Base-by-base conservation (phyloP, 2,888 invertebrate genomes). In the Alsophila aescularia region DNA sequence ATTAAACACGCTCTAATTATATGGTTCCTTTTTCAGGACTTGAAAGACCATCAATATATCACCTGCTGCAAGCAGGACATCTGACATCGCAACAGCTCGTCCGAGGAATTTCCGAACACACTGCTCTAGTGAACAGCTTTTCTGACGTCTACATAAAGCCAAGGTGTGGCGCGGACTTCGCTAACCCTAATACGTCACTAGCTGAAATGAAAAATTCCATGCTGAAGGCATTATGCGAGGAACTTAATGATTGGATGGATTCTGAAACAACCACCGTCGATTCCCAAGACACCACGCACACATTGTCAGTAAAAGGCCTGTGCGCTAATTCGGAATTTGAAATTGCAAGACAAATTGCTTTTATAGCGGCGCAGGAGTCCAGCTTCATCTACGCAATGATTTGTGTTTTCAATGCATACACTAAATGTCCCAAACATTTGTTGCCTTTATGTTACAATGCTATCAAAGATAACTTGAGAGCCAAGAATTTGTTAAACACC, bases 81-180 rank as follows among this genome's bases (percentile, higher is more conserved):
- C 79, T 96, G 52, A 92, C 94, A 34, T 90, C 92, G 44, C 95
- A 96, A 76, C 94, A 95, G 79, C 75, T 94, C 34, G 82, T 92
- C 2, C 87, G 94, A 42, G 95, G 95, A 0, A 92, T 93, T 44
- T 75, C 92, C 0, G 74, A 88, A n/a, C 69, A 75, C 9, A 82
- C 85, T n/a, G 94, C 95, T 0, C 83, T 95, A 54, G 66, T 82
- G 2, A 92, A 90, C 43, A 92, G 94, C 53, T 94, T 94, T 62
- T 80, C 93, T 0, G 95, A 95, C 72, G 93, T 96, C 10, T 96
- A 96, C 70, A 92, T 94, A 3, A 93, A 93, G 66, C 87, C 93
- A 0, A 84, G 93, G 66, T 86, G 85, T 45, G 87, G 89, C 1
- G 79, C 79, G 3, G 90, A 92, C 52, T 84, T 88, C 2, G 71